Evolutionary conservation across 2,113 vertebrate species (phyloP).

Genomic region (Chloropsis hardwickii): DNA sequence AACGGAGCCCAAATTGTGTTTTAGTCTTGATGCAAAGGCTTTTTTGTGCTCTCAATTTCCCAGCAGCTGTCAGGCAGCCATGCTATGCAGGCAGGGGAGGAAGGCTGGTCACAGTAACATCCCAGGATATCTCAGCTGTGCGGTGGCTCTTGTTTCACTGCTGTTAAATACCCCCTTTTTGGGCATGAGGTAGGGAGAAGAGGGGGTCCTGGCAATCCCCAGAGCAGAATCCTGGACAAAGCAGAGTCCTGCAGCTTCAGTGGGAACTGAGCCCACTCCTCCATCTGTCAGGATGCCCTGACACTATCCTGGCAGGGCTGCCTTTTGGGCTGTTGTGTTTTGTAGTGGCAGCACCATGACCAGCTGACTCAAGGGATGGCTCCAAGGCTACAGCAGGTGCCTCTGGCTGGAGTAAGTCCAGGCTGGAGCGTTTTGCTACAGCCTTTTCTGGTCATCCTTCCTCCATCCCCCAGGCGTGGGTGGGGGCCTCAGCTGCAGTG

Average conservation of each 20-base stretch:
- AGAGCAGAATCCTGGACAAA: background rate
- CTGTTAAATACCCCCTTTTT: background rate
- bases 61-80: background rate
- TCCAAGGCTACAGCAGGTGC: background rate
- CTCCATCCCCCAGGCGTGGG: background rate
- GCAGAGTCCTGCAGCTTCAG: background rate
- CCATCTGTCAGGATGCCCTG: background rate
- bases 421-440: background rate
- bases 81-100: background rate
- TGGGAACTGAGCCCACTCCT: background rate
- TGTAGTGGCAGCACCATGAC: background rate
- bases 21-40: background rate
- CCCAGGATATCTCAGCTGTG: background rate
- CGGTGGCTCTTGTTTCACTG: background rate
- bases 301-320: background rate
- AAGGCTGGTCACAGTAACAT: background rate
- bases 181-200: background rate
- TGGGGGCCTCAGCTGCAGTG: background rate
- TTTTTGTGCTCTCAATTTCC: background rate
- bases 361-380: accelerated
- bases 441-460: slow-evolving; percentile 26
- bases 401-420: background rate
- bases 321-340: background rate
- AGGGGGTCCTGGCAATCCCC: background rate
- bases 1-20: background rate